phyloP scores from a whole-genome alignment of 30 jellyfish, hydroid and myxozoan genomes.

The Hydractinia symbiolongicarpus region DNA sequence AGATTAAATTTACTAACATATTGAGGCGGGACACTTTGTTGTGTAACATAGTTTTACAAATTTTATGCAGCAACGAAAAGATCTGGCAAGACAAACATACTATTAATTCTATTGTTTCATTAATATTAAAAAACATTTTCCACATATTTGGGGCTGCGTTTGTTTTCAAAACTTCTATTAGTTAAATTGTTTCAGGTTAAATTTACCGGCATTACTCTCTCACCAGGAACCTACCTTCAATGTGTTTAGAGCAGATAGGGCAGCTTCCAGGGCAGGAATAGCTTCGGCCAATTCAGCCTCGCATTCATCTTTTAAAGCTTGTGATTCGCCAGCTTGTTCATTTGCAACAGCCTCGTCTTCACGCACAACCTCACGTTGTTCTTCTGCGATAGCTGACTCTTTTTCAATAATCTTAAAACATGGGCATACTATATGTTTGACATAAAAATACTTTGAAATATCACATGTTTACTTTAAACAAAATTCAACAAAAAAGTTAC shows the following conservation, averaged over 20 bases:
- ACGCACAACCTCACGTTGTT: slow-evolving; percentile 87
- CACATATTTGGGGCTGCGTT: too few relatives aligned
- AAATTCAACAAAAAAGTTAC: neutral
- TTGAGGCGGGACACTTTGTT: neutral
- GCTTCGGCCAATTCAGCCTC: slow-evolving; percentile 99
- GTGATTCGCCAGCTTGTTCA: slow-evolving; percentile 94
- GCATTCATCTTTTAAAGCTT: slow-evolving; percentile 94
- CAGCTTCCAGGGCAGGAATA: slow-evolving; percentile 98
- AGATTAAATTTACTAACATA: neutral
- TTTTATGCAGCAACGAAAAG: too few relatives aligned
- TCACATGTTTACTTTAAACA: neutral
- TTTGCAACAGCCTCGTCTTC: slow-evolving; percentile 98
- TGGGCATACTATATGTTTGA: neutral
- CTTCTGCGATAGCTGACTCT: slow-evolving; percentile 93
- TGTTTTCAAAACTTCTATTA: too few relatives aligned
- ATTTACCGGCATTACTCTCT: too few relatives aligned
- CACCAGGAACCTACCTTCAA: slow-evolving; percentile 55
- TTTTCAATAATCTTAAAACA: slow-evolving; percentile 79
- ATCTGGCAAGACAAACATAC: too few relatives aligned
- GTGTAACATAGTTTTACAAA: neutral
- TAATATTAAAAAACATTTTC: too few relatives aligned
- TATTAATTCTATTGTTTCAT: too few relatives aligned
- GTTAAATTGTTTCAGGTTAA: too few relatives aligned
- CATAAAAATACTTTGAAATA: too few relatives aligned
- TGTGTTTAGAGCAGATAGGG: slow-evolving; percentile 89